Base-by-base conservation (phyloP, 2,888 invertebrate genomes). In the Blera fallax region DNA sequence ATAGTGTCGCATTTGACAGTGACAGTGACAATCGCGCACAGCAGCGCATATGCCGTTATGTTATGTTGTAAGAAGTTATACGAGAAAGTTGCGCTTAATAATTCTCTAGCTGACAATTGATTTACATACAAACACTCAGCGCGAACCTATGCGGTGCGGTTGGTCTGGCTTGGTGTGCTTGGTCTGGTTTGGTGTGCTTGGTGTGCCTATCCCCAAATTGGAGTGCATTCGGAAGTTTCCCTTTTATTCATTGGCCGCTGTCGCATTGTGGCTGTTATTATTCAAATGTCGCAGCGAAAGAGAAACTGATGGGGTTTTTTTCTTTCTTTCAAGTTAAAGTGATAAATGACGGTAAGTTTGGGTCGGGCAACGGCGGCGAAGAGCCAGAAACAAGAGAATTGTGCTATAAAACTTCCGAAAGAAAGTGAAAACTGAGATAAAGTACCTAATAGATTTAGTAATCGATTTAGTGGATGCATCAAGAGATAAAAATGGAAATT, bases 281-380 rank as follows among this genome's bases (percentile, higher is more conserved):
- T 85, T 85, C 81, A 81, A 84, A 84, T 74, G 85, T 72, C 64
- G 37, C 72, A 72, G 72, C 60, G 85, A 85, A 85, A 85, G 85
- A 85, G 85, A 85, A 85, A 85, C 81, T 81, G 81, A 77, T 73
- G 34, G 40, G 24, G 3, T 27, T 37, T 72, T 24, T 24, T 4
- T 24, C 72, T 72, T 24, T 24, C 24, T 24, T 77, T 72, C 58
- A 72, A 67, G 58, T 67, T 69, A 69, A 69, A 64, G 18, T 78
- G 65, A 65, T 72, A 65, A 45, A 72, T 77, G 70, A 50, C 58
- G 43, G 50, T 65, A 18, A n/a, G 48, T 34, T 58, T 29, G 43
- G 74, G 40, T 56, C 40, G 43, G 24, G 0, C n/a, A 34, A n/a
- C 27, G 48, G 7, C 3, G 37, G 1, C 34, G 10, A n/a, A n/a